Conservation (phyloP, 2,888 invertebrate genomes). For the Tridacna gigas region DNA sequence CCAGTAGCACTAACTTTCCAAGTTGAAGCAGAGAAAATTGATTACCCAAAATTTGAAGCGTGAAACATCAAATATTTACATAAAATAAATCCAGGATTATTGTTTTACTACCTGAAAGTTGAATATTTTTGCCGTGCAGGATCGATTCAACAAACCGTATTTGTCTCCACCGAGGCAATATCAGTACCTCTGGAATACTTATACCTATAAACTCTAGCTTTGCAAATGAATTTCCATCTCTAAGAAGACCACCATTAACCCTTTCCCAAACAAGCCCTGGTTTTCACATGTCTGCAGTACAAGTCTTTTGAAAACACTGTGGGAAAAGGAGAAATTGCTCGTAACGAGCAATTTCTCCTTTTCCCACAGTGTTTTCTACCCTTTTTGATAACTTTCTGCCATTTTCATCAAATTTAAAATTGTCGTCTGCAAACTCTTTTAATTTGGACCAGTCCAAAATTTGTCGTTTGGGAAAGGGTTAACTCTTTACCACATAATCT, state of each 20-base stretch:
- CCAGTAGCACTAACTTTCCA: too few species aligned
- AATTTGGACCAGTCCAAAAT: too few species aligned
- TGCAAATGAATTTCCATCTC: too few species aligned
- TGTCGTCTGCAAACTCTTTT: too few species aligned
- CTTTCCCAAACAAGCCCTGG: too few species aligned
- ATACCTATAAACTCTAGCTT: too few species aligned
- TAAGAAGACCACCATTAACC: too few species aligned
- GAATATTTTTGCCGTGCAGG: background rate
- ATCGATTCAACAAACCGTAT: too few species aligned
- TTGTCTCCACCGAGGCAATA: too few species aligned
- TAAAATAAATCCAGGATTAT: background rate
- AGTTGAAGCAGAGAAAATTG: background rate
- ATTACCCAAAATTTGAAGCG: background rate
- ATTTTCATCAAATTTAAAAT: background rate
- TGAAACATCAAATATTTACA: constrained; percentile 7
- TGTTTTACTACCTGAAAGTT: background rate
- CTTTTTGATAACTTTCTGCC: background rate
- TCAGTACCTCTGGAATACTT: too few species aligned
- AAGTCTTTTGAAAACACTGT: constrained; percentile 4
- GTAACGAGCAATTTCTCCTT: background rate
- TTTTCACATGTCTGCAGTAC: background rate
- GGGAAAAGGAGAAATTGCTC: constrained; percentile 7
- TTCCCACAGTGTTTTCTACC: constrained; percentile 6
- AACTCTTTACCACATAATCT: too few species aligned
- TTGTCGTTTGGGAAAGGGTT: too few species aligned